These are phyloP conservation scores for Zaprionus nigranus DNA, from an alignment of 1,140 invertebrate species.

Conservation along the genomic window DNA sequence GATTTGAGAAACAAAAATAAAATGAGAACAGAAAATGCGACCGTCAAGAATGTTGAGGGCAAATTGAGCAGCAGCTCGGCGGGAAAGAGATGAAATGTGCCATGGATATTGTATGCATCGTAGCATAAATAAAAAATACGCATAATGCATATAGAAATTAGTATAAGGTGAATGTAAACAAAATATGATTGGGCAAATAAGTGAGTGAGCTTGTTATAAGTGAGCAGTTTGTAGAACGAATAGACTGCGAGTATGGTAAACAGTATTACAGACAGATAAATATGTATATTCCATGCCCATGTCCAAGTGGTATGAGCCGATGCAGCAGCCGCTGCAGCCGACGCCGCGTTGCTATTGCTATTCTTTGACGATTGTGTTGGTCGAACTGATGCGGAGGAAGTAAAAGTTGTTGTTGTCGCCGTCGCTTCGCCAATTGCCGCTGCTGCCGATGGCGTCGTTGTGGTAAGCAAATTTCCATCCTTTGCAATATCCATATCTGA, in stretches of 20 bases:
- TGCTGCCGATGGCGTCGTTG: constrained; percentile 68
- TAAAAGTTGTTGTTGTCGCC: constrained; percentile 59
- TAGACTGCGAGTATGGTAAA: constrained; percentile 93
- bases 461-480: constrained; percentile 39
- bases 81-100: constrained; percentile 90
- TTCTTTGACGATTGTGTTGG: constrained; percentile 4
- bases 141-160: constrained; percentile 91
- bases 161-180: constrained; percentile 91
- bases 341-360: constrained; percentile 52
- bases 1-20: constrained; percentile 92
- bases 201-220: constrained; percentile 92
- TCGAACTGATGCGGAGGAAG: constrained; percentile 29
- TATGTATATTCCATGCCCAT: constrained; percentile 94
- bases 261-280: constrained; percentile 92
- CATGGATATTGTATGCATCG: constrained; percentile 94
- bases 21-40: constrained; percentile 93
- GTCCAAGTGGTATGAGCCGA: constrained; percentile 87
- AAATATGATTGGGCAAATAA: constrained; percentile 93
- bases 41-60: constrained; percentile 92
- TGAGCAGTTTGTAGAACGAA: constrained; percentile 92
- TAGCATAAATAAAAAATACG: constrained; percentile 94
- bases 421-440: constrained; percentile 67
- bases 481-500: constrained; percentile 25
- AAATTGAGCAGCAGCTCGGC: constrained; percentile 93
- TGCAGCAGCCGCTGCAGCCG: constrained; percentile 83